phyloP scores from a whole-genome alignment of 1,140 invertebrate species.

The Cylas formicarius region DNA sequence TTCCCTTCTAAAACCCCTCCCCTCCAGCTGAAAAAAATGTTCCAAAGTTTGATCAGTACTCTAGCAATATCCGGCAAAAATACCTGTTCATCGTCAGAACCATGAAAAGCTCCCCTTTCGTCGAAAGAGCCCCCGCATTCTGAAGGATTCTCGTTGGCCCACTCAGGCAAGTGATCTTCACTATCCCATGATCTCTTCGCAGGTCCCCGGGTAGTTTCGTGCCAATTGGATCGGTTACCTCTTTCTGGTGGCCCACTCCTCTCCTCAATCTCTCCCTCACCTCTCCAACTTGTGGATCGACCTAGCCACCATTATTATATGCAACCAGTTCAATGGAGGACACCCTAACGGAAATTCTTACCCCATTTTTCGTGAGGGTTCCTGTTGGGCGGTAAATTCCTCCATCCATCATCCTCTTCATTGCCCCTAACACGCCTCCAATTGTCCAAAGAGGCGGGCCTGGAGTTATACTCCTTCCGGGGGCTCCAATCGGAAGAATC shows the following conservation, averaged over 20 bases:
- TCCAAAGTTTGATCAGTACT: constrained; percentile 1
- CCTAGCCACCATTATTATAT: constrained; percentile 26
- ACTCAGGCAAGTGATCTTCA: constrained; percentile 65
- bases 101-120: constrained; percentile 74
- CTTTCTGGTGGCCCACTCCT: constrained; percentile 31
- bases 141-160: constrained; percentile 65
- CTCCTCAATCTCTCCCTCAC: constrained; percentile 42
- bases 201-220: constrained; percentile 35
- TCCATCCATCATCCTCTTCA: constrained; percentile 59
- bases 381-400: constrained; percentile 36
- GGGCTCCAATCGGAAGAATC: constrained; percentile 57
- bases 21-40: constrained; percentile 15
- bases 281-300: constrained; percentile 56
- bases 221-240: constrained; percentile 31
- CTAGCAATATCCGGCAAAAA: background rate
- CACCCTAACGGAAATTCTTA: constrained; percentile 16
- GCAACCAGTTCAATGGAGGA: background rate
- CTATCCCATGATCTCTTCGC: constrained; percentile 46
- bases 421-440: constrained; percentile 51
- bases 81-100: constrained; percentile 51
- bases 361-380: constrained; percentile 28
- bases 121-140: constrained; percentile 82
- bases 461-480: constrained; percentile 51
- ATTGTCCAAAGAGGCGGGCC: constrained; percentile 53
- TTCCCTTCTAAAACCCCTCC: constrained; percentile 22